Percentiles rank a stretch among this genome's conserved stretches.
phyloP scores from a whole-genome alignment of 2,888 invertebrate genomes.

The Gnatocerus cornutus region DNA sequence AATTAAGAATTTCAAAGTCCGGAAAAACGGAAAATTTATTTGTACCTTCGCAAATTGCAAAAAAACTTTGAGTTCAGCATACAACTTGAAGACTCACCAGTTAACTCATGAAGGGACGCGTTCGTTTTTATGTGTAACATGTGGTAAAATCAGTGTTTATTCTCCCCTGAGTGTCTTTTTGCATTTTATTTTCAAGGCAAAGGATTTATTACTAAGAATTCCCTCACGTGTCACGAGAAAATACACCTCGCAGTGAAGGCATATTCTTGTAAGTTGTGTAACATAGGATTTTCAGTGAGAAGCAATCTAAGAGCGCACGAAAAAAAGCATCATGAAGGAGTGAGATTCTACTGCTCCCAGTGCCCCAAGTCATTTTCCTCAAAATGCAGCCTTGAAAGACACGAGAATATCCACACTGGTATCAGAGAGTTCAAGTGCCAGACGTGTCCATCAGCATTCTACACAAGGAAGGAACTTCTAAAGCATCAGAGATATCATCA shows the following conservation, averaged over 20 bases:
- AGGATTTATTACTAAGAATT: slow-evolving; percentile 62
- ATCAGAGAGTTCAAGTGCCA: slow-evolving; percentile 62
- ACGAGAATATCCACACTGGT: slow-evolving; percentile 63
- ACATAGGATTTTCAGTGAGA: slow-evolving; percentile 61
- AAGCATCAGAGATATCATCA: slow-evolving; percentile 64
- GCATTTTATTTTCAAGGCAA: slow-evolving; percentile 57
- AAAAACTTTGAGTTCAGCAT: slow-evolving; percentile 56
- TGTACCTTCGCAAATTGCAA: slow-evolving; percentile 57
- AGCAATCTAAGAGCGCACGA: slow-evolving; percentile 63
- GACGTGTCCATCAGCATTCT: slow-evolving; percentile 61
- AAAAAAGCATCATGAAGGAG: slow-evolving; percentile 62
- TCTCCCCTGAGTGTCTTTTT: background rate
- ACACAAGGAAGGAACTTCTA: slow-evolving; percentile 61
- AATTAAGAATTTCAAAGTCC: background rate
- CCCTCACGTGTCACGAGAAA: slow-evolving; percentile 63
- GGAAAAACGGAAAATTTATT: slow-evolving; percentile 43
- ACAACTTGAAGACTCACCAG: slow-evolving; percentile 58
- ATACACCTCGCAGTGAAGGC: slow-evolving; percentile 60
- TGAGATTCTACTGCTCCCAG: slow-evolving; percentile 62
- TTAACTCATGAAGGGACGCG: slow-evolving; percentile 60
- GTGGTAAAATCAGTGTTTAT: slow-evolving; percentile 56
- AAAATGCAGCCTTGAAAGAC: slow-evolving; percentile 62
- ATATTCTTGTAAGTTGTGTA: slow-evolving; percentile 60
- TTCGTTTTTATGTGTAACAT: slow-evolving; percentile 62
- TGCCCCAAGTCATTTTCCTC: slow-evolving; percentile 61